Conservation (phyloP, 2,888 invertebrate genomes). For the Eurytoma adleriae region DNA sequence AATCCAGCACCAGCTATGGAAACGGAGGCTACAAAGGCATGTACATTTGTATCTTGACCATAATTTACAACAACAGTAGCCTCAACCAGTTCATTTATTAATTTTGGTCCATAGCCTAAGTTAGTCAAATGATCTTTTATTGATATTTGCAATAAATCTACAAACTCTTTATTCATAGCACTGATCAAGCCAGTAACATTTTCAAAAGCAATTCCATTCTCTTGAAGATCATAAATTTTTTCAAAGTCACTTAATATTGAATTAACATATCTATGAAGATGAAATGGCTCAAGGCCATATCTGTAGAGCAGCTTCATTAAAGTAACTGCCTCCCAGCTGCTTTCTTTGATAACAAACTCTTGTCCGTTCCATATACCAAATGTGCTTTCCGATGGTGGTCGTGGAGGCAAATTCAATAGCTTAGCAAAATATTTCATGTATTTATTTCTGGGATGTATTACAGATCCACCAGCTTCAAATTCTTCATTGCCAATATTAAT, state of each 20-base stretch:
- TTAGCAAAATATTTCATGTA: constrained; percentile 79
- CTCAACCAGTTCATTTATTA: constrained; percentile 79
- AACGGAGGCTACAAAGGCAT: constrained; percentile 76
- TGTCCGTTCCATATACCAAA: constrained; percentile 78
- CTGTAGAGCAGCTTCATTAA: constrained; percentile 77
- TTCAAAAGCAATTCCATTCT: constrained; percentile 76
- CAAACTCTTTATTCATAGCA: constrained; percentile 77
- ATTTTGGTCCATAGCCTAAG: constrained; percentile 74
- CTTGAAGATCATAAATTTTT: constrained; percentile 80
- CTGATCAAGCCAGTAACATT: constrained; percentile 77
- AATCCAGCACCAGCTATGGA: constrained; percentile 78
- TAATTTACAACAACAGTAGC: constrained; percentile 80
- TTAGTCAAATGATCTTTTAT: constrained; percentile 73
- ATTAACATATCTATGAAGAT: constrained; percentile 69
- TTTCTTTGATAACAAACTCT: constrained; percentile 78
- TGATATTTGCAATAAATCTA: constrained; percentile 74
- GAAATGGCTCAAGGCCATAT: constrained; percentile 78
- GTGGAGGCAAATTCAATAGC: constrained; percentile 71
- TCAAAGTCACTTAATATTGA: constrained; percentile 66
- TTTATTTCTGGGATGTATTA: constrained; percentile 79
- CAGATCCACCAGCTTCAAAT: constrained; percentile 80
- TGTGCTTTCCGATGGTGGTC: constrained; percentile 56
- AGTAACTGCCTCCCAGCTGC: constrained; percentile 75
- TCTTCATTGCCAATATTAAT: constrained; percentile 75
- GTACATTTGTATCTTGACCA: constrained; percentile 79